These are phyloP conservation scores for Parasteatoda tepidariorum DNA, from an alignment of 1,140 invertebrate species.

Conservation along the genomic window DNA sequence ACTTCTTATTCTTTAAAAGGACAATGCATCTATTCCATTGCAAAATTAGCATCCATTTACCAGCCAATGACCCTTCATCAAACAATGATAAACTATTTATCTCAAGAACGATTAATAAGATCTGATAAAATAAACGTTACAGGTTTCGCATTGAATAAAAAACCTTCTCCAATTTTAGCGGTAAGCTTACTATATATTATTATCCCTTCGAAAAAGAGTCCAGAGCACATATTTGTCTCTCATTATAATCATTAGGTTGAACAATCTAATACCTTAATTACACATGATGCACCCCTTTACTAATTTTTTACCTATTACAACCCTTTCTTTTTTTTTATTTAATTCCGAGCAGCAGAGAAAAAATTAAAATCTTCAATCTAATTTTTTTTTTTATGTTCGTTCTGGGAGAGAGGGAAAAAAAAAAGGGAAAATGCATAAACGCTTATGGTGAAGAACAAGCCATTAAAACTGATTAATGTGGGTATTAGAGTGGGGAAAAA, in stretches of 20 bases:
- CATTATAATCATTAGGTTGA: conserved; percentile 39
- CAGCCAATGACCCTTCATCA: background rate
- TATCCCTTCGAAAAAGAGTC: conserved; percentile 31
- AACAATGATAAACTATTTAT: conserved; percentile 13
- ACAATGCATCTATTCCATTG: too few relatives aligned
- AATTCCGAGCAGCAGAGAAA: background rate
- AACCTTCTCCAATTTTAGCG: background rate
- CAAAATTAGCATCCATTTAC: background rate
- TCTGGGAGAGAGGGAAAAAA: background rate
- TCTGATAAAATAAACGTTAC: background rate
- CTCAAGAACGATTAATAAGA: conserved; percentile 19
- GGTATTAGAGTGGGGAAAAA: conserved; percentile 54
- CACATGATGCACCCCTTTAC: conserved; percentile 17
- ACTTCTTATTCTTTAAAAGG: too few relatives aligned
- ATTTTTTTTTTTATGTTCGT: background rate
- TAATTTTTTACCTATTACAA: conserved; percentile 32
- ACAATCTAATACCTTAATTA: conserved; percentile 54
- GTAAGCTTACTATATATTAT: conserved; percentile 52
- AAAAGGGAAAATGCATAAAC: background rate
- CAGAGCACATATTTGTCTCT: conserved; percentile 40
- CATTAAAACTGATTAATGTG: conserved; percentile 57
- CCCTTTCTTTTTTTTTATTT: conserved; percentile 1
- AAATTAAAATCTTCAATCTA: conserved; percentile 2
- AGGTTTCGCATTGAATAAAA: background rate
- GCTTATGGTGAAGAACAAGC: conserved; percentile 31